A percentile compares a stretch with the other conserved stretches of the same genome.
Conservation (phyloP, 2,888 invertebrate species). For the Galerucella calmariensis region DNA sequence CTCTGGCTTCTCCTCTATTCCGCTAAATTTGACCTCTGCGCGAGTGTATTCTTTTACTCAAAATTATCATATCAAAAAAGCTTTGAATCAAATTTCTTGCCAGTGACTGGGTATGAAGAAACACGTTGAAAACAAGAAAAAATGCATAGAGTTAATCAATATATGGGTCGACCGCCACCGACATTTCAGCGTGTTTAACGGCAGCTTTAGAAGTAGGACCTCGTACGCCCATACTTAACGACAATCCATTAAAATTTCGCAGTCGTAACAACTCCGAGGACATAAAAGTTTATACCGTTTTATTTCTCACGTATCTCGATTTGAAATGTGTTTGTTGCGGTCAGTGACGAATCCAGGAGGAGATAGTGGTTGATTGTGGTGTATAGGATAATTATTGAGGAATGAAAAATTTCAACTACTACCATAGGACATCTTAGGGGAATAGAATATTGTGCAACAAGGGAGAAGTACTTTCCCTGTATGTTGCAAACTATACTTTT, state of each 20-base stretch:
- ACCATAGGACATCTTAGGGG: too few relatives aligned
- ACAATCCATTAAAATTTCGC: slow-evolving; percentile 60
- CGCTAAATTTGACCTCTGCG: too few relatives aligned
- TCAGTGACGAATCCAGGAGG: slow-evolving; percentile 31
- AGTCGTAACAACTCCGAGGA: slow-evolving; percentile 57
- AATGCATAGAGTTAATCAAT: slow-evolving; percentile 19
- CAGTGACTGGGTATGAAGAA: not conserved
- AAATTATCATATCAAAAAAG: not conserved
- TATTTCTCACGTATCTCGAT: slow-evolving; percentile 52
- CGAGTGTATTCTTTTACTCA: too few relatives aligned
- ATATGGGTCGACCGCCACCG: not conserved
- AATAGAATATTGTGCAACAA: too few relatives aligned
- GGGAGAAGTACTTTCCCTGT: too few relatives aligned
- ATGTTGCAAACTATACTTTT: too few relatives aligned
- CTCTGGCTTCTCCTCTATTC: too few relatives aligned
- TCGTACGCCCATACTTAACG: slow-evolving; percentile 56
- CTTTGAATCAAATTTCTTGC: not conserved
- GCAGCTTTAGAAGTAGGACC: slow-evolving; percentile 44
- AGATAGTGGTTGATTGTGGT: not conserved
- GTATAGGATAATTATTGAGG: too few relatives aligned
- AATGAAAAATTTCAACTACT: too few relatives aligned
- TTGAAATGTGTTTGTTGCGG: slow-evolving; percentile 39
- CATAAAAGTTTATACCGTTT: slow-evolving; percentile 56
- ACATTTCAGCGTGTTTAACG: slow-evolving; percentile 24
- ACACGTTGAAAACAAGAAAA: not conserved